Evolutionary conservation across 2,797 vertebrate species (phyloP).

Genomic region (Nasua narica): DNA sequence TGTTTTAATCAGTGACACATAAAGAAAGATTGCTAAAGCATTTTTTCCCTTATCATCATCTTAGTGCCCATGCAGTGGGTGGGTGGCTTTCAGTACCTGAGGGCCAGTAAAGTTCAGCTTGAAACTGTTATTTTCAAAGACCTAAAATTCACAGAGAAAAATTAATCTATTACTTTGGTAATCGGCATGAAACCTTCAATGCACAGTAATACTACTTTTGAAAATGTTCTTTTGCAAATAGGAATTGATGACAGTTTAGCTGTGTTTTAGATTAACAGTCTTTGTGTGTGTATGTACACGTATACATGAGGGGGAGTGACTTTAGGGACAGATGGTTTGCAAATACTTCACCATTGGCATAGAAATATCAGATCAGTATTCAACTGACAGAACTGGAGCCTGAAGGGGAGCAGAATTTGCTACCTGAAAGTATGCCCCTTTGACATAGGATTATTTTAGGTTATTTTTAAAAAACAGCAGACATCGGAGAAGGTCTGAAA

Average conservation of each 20-base stretch:
- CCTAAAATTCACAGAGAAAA: neutral
- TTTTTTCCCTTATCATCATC: neutral
- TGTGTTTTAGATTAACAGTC: neutral
- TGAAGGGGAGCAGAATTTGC: neutral
- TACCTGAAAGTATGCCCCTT: neutral
- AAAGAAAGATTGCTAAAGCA: neutral
- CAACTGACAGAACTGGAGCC: neutral
- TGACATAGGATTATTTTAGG: neutral
- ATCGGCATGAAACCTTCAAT: neutral
- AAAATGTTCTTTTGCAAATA: neutral
- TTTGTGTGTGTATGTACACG: neutral
- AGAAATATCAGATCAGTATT: neutral
- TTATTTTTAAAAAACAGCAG: neutral
- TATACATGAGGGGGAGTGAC: neutral
- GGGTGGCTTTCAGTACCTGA: neutral
- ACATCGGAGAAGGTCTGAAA: neutral
- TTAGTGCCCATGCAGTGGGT: neutral
- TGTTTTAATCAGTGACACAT: neutral
- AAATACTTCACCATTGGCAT: neutral
- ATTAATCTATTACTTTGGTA: neutral
- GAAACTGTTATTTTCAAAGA: conserved; percentile 31
- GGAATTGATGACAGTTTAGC: neutral
- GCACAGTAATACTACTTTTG: neutral
- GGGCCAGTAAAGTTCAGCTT: neutral
- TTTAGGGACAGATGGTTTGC: neutral